These are phyloP conservation scores for Drosophila orena DNA, from an alignment of 1,140 invertebrate genomes.

Conservation along the genomic window DNA sequence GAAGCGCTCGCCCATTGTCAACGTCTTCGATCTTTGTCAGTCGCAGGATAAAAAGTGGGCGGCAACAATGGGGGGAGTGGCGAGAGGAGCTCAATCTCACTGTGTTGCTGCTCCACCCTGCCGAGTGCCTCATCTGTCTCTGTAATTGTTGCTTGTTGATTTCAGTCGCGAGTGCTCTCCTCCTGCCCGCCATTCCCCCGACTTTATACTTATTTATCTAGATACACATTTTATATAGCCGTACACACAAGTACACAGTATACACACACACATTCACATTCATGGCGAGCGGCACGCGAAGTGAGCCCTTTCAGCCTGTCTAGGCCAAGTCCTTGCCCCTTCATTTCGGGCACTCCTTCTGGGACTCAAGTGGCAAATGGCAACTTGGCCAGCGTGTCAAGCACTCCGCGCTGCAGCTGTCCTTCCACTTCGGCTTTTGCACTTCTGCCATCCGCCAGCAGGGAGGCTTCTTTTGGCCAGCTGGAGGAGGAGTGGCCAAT, in stretches of 20 bases:
- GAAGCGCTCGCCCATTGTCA: slow-evolving; percentile 57
- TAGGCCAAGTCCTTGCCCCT: slow-evolving; percentile 56
- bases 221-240: slow-evolving; percentile 7
- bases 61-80: neutral
- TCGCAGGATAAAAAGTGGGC: slow-evolving; percentile 24
- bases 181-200: slow-evolving; percentile 10
- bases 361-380: slow-evolving; percentile 42
- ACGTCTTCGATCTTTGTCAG: slow-evolving; percentile 70
- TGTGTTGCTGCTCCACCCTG: slow-evolving; percentile 20
- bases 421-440: slow-evolving; percentile 15
- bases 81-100: slow-evolving; percentile 55
- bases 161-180: slow-evolving; percentile 47
- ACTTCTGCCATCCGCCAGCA: slow-evolving; percentile 38
- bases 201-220: slow-evolving; percentile 14
- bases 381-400: slow-evolving; percentile 51
- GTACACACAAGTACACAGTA: too few relatives aligned
- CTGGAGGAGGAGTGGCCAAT: neutral
- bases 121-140: slow-evolving; percentile 46
- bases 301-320: slow-evolving; percentile 32
- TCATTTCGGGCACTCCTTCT: slow-evolving; percentile 30
- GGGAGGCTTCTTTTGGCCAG: slow-evolving; percentile 24
- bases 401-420: slow-evolving; percentile 8
- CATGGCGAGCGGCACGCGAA: slow-evolving; percentile 41
- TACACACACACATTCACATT: slow-evolving; percentile 28
- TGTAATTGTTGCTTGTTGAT: slow-evolving; percentile 81